Conservation (phyloP, 2,888 invertebrate genomes). For the Acanthoscelides obtectus region DNA sequence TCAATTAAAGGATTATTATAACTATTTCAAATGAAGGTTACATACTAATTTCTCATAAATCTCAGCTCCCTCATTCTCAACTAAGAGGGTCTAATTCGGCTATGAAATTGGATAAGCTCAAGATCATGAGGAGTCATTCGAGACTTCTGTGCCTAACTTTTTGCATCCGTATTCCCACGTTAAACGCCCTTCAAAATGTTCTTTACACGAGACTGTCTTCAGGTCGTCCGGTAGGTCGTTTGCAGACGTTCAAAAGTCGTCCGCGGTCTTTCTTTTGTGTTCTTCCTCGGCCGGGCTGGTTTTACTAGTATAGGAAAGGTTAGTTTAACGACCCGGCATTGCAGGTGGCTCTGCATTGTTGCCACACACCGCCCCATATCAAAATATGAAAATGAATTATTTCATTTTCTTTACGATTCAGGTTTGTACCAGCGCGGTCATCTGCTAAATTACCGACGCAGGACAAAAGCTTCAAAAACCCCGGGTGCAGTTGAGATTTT, state of each 20-base stretch:
- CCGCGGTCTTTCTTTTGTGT: not conserved
- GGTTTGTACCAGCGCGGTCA: too few species aligned
- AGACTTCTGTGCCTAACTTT: not conserved
- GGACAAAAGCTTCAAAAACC: too few species aligned
- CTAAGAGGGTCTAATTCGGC: too few species aligned
- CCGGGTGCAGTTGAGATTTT: too few species aligned
- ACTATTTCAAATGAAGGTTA: too few species aligned
- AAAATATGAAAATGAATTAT: not conserved
- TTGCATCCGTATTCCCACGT: not conserved
- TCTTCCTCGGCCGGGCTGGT: not conserved
- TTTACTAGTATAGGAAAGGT: not conserved
- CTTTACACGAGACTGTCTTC: not conserved
- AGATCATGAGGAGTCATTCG: too few species aligned
- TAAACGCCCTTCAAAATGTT: not conserved
- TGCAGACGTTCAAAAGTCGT: not conserved
- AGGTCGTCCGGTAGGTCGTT: not conserved
- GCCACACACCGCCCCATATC: not conserved
- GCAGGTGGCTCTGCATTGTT: not conserved
- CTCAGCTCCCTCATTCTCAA: too few species aligned
- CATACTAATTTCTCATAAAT: too few species aligned
- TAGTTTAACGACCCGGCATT: not conserved
- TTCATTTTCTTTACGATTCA: too few species aligned
- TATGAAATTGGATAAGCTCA: too few species aligned
- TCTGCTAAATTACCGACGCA: too few species aligned
- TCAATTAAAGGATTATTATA: too few species aligned